Percentiles rank a stretch among this genome's conserved stretches.
Evolutionary conservation across 30 jellyfish, hydroid and myxozoan species (phyloP).

Genomic region (Turritopsis rubra): DNA sequence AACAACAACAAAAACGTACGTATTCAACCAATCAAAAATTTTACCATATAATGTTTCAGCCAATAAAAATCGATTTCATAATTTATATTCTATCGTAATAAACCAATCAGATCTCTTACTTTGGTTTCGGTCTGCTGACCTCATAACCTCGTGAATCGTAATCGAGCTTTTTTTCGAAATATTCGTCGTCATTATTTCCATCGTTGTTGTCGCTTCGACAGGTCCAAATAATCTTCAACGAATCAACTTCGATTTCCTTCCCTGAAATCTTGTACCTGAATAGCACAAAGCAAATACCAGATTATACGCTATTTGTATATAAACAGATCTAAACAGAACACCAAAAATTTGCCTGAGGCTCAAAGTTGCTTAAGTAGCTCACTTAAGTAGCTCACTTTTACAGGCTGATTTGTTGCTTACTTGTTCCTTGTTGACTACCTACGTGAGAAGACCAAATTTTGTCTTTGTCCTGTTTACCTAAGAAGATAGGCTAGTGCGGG

Average conservation of each 20-base stretch:
- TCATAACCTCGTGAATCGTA: constrained; percentile 46
- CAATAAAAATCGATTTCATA: background rate
- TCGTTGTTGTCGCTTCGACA: constrained; percentile 4
- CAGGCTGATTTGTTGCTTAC: too few relatives aligned
- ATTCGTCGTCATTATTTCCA: constrained; percentile 5
- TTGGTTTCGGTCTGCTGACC: constrained; percentile 35
- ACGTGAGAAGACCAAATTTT: too few relatives aligned
- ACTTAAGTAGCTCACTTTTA: too few relatives aligned
- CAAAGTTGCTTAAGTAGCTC: too few relatives aligned
- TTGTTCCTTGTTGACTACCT: too few relatives aligned
- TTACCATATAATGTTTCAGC: background rate
- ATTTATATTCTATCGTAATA: background rate
- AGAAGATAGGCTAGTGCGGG: too few relatives aligned
- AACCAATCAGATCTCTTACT: constrained; percentile 22
- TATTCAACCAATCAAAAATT: too few relatives aligned
- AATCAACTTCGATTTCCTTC: constrained; percentile 25
- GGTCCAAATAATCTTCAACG: constrained; percentile 31
- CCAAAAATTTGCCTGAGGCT: too few relatives aligned
- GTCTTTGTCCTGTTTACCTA: too few relatives aligned
- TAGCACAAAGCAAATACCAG: too few relatives aligned
- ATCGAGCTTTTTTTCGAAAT: constrained; percentile 32
- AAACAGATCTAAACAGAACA: background rate
- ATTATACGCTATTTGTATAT: too few relatives aligned
- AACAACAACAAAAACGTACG: too few relatives aligned
- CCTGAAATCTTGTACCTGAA: constrained; percentile 36